Evolutionary conservation across 1,140 invertebrate genomes (phyloP).

Genomic region (Tachypleus tridentatus): DNA sequence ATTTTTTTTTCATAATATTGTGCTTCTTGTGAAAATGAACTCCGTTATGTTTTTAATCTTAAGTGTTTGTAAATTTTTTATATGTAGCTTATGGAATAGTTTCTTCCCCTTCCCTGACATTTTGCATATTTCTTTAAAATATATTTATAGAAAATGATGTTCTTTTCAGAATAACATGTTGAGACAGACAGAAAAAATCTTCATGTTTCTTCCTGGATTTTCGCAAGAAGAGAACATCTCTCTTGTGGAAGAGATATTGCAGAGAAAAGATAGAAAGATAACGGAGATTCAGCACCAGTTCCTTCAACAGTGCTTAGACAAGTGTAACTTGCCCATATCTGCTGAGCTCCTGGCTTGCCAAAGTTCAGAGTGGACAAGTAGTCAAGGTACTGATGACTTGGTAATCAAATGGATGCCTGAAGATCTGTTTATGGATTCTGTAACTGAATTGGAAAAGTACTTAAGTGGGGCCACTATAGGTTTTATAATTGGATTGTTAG

Average conservation of each 20-base stretch:
- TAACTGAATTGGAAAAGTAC: conserved; percentile 14
- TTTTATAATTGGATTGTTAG: conserved; percentile 46
- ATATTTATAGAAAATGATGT: too few relatives aligned
- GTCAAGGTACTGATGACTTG: neutral
- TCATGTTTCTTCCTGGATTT: neutral
- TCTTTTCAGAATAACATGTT: too few relatives aligned
- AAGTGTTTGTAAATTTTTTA: too few relatives aligned
- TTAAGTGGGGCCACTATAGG: conserved; percentile 10
- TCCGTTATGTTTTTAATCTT: too few relatives aligned
- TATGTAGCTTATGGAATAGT: too few relatives aligned
- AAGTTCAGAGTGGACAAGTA: conserved; percentile 7
- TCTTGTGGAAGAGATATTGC: neutral
- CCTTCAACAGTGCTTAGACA: neutral
- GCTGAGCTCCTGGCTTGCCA: conserved; percentile 9
- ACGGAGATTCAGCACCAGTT: neutral
- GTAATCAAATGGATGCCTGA: conserved; percentile 8
- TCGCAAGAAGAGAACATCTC: neutral
- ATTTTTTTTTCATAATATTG: too few relatives aligned
- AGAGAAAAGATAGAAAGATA: neutral
- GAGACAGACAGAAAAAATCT: too few relatives aligned
- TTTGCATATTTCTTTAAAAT: too few relatives aligned
- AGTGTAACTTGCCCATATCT: neutral
- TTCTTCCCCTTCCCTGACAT: too few relatives aligned
- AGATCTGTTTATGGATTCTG: conserved; percentile 10
- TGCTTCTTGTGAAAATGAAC: too few relatives aligned